Conservation (phyloP, 2,797 vertebrate species). For the Crenuchus spilurus region DNA sequence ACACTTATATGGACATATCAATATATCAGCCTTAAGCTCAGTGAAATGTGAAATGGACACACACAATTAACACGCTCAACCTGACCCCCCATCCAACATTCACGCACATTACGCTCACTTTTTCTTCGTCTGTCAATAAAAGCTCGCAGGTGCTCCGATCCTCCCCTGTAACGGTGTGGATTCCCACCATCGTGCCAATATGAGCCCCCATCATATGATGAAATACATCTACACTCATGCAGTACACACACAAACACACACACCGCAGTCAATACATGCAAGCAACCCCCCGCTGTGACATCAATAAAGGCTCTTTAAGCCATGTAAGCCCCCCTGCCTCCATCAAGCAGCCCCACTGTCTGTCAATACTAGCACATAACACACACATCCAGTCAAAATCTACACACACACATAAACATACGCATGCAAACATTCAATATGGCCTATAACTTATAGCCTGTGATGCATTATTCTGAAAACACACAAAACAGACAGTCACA, state of each 20-base stretch:
- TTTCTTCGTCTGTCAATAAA: slow-evolving; percentile 25
- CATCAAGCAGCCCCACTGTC: slow-evolving; percentile 38
- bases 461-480: neutral
- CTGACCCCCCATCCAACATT: neutral
- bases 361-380: slow-evolving; percentile 43
- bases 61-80: neutral
- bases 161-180: slow-evolving; percentile 15
- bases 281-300: slow-evolving; percentile 39
- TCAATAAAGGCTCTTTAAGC: slow-evolving; percentile 57
- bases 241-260: slow-evolving; percentile 7
- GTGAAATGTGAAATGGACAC: neutral
- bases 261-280: slow-evolving; percentile 38
- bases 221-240: slow-evolving; percentile 7
- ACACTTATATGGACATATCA: slow-evolving; percentile 15
- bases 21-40: slow-evolving; percentile 20
- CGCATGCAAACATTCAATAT: neutral
- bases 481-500: slow-evolving; percentile 22
- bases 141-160: slow-evolving; percentile 15
- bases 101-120: slow-evolving; percentile 1
- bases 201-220: slow-evolving; percentile 20
- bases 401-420: neutral
- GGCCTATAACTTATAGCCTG: neutral
- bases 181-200: slow-evolving; percentile 23
- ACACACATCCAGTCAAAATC: neutral
- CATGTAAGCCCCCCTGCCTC: slow-evolving; percentile 36